Base-by-base conservation (phyloP, 2,888 invertebrate species). In the Abscondita cerata region DNA sequence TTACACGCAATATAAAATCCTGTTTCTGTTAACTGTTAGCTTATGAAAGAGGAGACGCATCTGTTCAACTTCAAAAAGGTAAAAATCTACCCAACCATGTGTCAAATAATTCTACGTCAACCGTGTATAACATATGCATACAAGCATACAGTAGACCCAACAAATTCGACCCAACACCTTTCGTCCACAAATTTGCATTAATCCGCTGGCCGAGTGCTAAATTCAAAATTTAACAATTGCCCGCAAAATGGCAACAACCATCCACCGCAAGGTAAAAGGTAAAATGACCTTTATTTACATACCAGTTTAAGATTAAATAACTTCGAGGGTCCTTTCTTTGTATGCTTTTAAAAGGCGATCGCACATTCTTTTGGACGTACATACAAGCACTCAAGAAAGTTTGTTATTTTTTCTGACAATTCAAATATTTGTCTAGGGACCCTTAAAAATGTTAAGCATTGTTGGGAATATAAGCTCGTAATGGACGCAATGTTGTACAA, bases 201-300 rank as follows among this genome's bases (percentile, higher is more conserved):
- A 41, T 15, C 8, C n/a, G 2, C 13, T 6, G 41, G 41, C 15
- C 41, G 13, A 41, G 8, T 15, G 8, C 16, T 13, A 25, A 25
- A 41, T 41, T 41, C 1, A 16, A 41, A 41, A 13, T 41, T 41
- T 41, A 15, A 41, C 41, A 41, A 41, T 41, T 41, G 41, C 41
- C 15, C 41, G 41, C 41, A 41, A 41, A 41, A 41, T 41, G 41
- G 41, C 16, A 41, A 4, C 25, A 38, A 9, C n/a, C 16, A 12
- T 15, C 13, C 41, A 13, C 25, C 25, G 25, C 15, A 41, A 41
- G 8, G 15, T 12, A 41, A 41, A 41, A 41, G 15, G 41, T 8
- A 15, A 41, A 41, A 41, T 41, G 15, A 16, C 12, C 41, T 41
- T 41, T 41, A 41, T 41, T 41, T 41, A 41, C 25, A 25, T 25